Evolutionary conservation across 2,113 vertebrate genomes (phyloP).

Genomic region (Boulengeromyrus knoepffleri): DNA sequence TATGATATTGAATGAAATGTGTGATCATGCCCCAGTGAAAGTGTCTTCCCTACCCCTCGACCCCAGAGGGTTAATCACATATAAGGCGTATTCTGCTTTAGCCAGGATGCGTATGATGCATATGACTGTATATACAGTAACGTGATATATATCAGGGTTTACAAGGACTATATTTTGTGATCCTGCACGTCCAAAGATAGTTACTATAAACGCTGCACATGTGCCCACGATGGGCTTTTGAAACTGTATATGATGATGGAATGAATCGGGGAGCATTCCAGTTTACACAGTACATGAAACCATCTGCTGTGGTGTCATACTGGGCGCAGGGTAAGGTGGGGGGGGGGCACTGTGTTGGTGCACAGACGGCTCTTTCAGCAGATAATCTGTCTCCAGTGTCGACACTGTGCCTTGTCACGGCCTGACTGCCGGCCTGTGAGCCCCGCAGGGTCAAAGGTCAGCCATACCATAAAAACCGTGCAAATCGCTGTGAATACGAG

Average conservation of each 20-base stretch:
- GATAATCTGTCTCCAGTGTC: conserved; percentile 9
- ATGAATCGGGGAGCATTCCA: neutral
- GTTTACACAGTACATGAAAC: neutral
- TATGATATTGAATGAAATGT: too few species aligned
- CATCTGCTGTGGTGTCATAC: neutral
- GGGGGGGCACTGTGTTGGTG: neutral
- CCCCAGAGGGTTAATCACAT: neutral
- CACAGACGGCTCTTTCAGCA: neutral
- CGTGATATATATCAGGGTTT: neutral
- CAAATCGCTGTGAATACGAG: neutral
- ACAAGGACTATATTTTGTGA: neutral
- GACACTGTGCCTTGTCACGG: neutral
- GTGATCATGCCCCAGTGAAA: too few species aligned
- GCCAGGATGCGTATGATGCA: neutral
- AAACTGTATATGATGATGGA: neutral
- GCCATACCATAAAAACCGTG: neutral
- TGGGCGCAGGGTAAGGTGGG: neutral
- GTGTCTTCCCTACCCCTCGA: too few species aligned
- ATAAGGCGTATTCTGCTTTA: neutral
- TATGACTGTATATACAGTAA: neutral
- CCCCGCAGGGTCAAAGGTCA: neutral
- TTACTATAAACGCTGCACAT: neutral
- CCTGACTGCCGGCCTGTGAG: neutral
- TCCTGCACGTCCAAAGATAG: neutral
- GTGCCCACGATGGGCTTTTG: neutral